These are phyloP conservation scores for Benthosema pterotum DNA, from an alignment of 2,797 vertebrate genomes.

Conservation along the genomic window DNA sequence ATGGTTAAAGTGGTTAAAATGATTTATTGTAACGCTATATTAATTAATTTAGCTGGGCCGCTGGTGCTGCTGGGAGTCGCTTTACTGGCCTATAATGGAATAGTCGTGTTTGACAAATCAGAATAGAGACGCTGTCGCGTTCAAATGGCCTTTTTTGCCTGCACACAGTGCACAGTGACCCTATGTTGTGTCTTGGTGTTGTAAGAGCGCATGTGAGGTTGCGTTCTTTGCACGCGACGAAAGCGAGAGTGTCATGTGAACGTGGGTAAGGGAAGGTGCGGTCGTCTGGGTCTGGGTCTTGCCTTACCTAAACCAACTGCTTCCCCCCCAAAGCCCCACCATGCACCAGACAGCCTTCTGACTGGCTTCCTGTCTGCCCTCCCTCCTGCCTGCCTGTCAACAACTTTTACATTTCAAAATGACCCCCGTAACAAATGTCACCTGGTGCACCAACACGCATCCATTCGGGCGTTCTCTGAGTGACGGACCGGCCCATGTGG, in stretches of 20 bases:
- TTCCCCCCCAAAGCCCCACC: constrained; percentile 1
- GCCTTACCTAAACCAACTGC: constrained; percentile 13
- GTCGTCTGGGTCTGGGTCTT: constrained; percentile 3
- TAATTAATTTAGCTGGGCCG: too few species aligned
- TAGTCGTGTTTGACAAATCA: too few species aligned
- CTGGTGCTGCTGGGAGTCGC: too few species aligned
- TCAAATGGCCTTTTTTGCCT: too few species aligned
- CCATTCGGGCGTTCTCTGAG: background rate
- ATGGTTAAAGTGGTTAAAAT: too few species aligned
- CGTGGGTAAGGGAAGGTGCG: constrained; percentile 49
- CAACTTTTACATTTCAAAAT: background rate
- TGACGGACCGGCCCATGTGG: too few species aligned
- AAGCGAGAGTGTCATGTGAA: constrained; percentile 39
- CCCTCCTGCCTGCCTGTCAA: too few species aligned
- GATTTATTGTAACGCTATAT: too few species aligned
- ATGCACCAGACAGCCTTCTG: background rate
- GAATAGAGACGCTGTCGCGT: too few species aligned
- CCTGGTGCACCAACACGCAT: background rate
- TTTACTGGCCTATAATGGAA: too few species aligned
- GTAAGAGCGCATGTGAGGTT: background rate
- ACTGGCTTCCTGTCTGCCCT: constrained; percentile 8
- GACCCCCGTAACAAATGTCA: background rate
- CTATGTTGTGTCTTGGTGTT: background rate
- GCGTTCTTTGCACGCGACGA: constrained; percentile 9
- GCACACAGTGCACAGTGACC: too few species aligned